Base-by-base conservation (phyloP, 2,113 vertebrate genomes). In the Pterocles burchelli region DNA sequence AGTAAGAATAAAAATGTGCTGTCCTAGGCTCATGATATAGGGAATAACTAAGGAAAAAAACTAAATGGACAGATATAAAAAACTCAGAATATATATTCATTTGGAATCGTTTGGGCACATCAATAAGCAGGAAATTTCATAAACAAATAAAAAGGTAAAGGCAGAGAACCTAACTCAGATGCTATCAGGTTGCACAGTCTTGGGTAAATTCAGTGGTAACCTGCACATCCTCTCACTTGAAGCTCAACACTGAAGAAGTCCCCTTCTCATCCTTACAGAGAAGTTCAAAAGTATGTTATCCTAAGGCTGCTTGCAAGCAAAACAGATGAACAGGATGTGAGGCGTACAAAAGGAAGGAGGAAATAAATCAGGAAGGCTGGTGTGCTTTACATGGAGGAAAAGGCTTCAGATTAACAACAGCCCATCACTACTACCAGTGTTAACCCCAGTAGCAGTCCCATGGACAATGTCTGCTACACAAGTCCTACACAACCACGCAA, bases 391-490 rank as follows among this genome's bases (percentile, higher is more conserved):
- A 33, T 2, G 16, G 41, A 68, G 52, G 11, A 65, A 65, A 80
- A 51, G n/a, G n/a, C 43, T 33, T 3, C 13, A 52, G 20, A 38
- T 61, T 29, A 79, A 49, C 38, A 19, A 6, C 0, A 31, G 29
- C 1, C 61, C 52, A 43, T 20, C 65, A 13, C 9, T 13, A 15
- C 2, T 3, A 9, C 1, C 76, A 55, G 13, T 1, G 25, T 36
- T 34, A 33, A 31, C 7, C 49, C 43, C 36, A 36, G 20, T 7
- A 65, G 38, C 41, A 57, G 26, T 4, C 26, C 58, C 31, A 48
- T 0, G 4, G 41, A 59, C 58, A 51, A 6, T 0, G 7, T 2
- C 75, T 3, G 2, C 72, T 31, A 12, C 17, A 1, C 11, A 61
- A 49, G 19, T 18, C 34, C 41, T 7, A 22, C 25, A 29, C 57